Percentiles rank a stretch among this genome's conserved stretches.
phyloP scores from a whole-genome alignment of 2,113 vertebrate species.

The Semnopithecus entellus region DNA sequence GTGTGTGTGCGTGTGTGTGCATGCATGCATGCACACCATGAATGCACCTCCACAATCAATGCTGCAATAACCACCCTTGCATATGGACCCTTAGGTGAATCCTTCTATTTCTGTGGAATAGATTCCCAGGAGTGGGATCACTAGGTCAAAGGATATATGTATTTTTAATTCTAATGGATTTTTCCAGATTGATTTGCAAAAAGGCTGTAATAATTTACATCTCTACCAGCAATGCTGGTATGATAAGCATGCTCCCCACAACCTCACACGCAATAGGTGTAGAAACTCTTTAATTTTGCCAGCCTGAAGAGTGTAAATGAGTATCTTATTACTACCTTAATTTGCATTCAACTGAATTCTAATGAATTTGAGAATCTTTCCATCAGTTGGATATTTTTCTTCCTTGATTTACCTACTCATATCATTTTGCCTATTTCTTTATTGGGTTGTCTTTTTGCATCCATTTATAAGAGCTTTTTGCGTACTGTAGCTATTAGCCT shows the following conservation, averaged over 20 bases:
- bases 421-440: conserved; percentile 42
- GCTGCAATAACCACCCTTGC: background rate
- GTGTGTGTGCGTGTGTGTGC: background rate
- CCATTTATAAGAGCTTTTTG: conserved; percentile 46
- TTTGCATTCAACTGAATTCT: conserved; percentile 41
- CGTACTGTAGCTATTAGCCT: conserved; percentile 17
- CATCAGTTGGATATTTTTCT: conserved; percentile 3
- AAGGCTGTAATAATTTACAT: conserved; percentile 50
- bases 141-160: conserved; percentile 56
- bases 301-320: background rate
- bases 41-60: background rate
- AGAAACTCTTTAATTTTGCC: background rate
- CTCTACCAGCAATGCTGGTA: background rate
- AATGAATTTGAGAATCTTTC: conserved; percentile 34
- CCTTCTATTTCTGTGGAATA: background rate
- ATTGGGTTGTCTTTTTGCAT: background rate
- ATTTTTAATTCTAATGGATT: conserved; percentile 66
- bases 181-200: conserved; percentile 64
- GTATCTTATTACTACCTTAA: conserved; percentile 41
- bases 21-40: accelerated
- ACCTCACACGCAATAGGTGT: background rate
- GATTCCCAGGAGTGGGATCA: conserved; percentile 5
- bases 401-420: background rate
- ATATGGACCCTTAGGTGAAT: background rate
- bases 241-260: background rate